Conservation (phyloP, 2,797 vertebrate genomes). For the Helarctos malayanus region DNA sequence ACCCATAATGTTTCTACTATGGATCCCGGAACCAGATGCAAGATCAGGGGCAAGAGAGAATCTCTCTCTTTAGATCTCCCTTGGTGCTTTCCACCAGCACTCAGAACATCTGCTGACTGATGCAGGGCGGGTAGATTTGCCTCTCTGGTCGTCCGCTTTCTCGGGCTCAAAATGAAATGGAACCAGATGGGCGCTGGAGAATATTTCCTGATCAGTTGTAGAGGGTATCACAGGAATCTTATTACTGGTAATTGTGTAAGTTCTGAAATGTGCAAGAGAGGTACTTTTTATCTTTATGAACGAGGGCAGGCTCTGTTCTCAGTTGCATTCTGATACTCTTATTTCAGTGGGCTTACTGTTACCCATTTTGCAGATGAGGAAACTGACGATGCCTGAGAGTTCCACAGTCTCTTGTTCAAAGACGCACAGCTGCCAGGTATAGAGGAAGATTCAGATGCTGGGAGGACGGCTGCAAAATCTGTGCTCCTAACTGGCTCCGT, state of each 20-base stretch:
- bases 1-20: background rate
- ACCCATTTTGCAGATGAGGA: background rate
- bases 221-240: background rate
- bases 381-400: background rate
- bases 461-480: background rate
- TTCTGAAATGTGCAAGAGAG: background rate
- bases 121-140: background rate
- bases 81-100: background rate
- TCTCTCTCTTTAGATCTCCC: background rate
- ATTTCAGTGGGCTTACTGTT: background rate
- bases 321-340: background rate
- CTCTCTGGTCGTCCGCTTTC: background rate
- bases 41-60: background rate
- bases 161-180: background rate
- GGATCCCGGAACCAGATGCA: background rate
- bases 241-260: background rate
- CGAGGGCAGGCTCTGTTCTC: background rate
- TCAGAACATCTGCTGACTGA: background rate
- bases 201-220: background rate
- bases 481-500: background rate
- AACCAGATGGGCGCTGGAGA: background rate
- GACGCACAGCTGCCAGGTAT: background rate
- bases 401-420: background rate
- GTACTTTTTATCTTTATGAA: background rate
- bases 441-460: background rate